Evolutionary conservation across 1,140 invertebrate species (phyloP).

Genomic region (Diachasmimorpha longicaudata): DNA sequence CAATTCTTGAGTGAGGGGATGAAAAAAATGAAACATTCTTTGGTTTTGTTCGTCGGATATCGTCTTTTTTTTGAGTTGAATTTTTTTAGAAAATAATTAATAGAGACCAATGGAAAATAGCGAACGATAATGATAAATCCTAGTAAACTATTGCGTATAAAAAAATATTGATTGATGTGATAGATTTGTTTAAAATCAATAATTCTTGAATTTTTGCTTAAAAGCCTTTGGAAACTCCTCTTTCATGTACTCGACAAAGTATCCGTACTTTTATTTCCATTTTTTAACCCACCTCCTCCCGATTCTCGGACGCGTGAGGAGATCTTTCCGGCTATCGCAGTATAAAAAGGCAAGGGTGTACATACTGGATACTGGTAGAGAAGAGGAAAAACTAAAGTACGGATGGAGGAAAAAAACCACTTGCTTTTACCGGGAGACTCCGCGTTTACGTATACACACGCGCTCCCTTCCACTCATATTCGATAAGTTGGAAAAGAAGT

Average conservation of each 20-base stretch:
- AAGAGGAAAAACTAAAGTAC: background rate
- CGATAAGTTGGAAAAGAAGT: background rate
- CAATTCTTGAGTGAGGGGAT: background rate
- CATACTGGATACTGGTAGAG: background rate
- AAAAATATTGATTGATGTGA: background rate
- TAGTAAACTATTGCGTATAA: background rate
- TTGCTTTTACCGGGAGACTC: background rate
- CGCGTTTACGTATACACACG: constrained; percentile 7
- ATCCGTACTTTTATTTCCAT: background rate
- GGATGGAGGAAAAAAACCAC: background rate
- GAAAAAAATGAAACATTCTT: too few relatives aligned
- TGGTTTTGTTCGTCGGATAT: too few relatives aligned
- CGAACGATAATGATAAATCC: background rate
- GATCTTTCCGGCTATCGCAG: background rate
- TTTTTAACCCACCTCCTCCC: background rate
- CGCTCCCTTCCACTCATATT: background rate
- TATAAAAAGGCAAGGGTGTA: background rate
- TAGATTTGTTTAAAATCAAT: background rate
- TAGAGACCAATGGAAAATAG: background rate
- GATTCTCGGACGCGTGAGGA: background rate
- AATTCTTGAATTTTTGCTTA: background rate
- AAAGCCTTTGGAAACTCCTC: background rate
- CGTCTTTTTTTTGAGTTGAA: too few relatives aligned
- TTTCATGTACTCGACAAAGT: constrained; percentile 1
- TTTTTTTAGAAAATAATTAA: background rate